Evolutionary conservation across 1,140 invertebrate genomes (phyloP).

Genomic region (Temnothorax curvispinosus): DNA sequence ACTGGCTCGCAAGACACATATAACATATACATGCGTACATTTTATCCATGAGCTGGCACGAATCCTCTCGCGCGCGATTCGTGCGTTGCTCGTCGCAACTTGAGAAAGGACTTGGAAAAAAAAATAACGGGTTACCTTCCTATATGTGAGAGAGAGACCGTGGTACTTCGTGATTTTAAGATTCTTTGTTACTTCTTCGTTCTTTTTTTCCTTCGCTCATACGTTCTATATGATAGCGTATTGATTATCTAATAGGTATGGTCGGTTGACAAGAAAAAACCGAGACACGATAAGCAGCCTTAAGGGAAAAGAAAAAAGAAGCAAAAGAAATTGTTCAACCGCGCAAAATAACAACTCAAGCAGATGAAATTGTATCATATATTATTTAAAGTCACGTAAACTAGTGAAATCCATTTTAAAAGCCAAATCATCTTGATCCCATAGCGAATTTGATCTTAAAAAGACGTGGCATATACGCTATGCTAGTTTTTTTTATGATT

Average conservation of each 20-base stretch:
- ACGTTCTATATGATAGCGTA: background rate
- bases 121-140: constrained; percentile 22
- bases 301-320: constrained; percentile 9
- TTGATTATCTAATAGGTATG: constrained; percentile 4
- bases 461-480: constrained; percentile 25
- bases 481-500: constrained; percentile 39
- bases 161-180: constrained; percentile 26
- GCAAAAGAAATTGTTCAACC: background rate
- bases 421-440: background rate
- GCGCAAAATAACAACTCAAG: constrained; percentile 11
- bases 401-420: background rate
- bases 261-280: constrained; percentile 25
- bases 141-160: constrained; percentile 58
- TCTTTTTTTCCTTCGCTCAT: constrained; percentile 56
- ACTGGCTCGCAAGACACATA: constrained; percentile 32
- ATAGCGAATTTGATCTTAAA: background rate
- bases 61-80: constrained; percentile 46
- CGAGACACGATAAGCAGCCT: background rate
- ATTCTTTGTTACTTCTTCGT: constrained; percentile 68
- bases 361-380: background rate
- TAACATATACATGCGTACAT: constrained; percentile 30
- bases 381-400: background rate
- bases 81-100: constrained; percentile 52
- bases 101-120: constrained; percentile 17
- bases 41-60: constrained; percentile 63